Percentiles rank a stretch among this genome's conserved stretches.
Evolutionary conservation across 2,113 vertebrate genomes (phyloP).

Genomic region (human): GRCh38 chrX:143191001-143191500

Average conservation of each 20-base stretch:
- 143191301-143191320: not conserved
- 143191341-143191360: not conserved
- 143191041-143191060: not conserved
- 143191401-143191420: not conserved
- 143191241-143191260: not conserved
- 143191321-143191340: not conserved
- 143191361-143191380: not conserved
- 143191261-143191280: not conserved
- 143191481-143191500: not conserved
- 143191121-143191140: not conserved
- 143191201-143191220: not conserved
- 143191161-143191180: not conserved
- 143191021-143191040: not conserved
- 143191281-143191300: not conserved
- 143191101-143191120: not conserved
- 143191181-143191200: not conserved
- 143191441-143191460: not conserved
- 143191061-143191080: not conserved
- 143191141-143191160: not conserved
- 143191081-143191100: not conserved
- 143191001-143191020: not conserved
- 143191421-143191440: not conserved
- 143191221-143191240: not conserved
- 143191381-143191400: not conserved
- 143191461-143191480: not conserved